phyloP scores from a whole-genome alignment of 35 echinoderm and acorn worm species.

The Patiria miniata region DNA sequence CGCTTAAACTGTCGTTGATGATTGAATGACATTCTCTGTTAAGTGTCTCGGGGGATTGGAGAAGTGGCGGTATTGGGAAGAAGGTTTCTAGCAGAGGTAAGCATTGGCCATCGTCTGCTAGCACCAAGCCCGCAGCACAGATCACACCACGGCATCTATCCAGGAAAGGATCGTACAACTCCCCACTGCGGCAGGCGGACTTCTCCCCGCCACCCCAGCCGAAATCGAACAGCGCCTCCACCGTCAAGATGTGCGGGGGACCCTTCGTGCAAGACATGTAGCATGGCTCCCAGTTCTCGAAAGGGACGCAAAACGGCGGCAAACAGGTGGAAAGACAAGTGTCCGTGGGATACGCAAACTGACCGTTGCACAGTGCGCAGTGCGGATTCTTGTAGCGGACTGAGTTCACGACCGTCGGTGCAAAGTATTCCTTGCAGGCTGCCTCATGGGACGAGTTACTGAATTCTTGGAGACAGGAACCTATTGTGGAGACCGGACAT shows the following conservation, averaged over 20 bases:
- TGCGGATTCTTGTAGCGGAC: constrained; percentile 41
- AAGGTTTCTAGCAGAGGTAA: too few relatives aligned
- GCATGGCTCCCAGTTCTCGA: background rate
- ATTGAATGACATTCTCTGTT: too few relatives aligned
- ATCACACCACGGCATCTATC: background rate
- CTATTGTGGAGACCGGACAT: background rate
- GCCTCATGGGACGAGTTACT: background rate
- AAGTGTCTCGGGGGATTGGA: too few relatives aligned
- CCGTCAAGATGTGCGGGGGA: background rate
- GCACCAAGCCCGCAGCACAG: background rate
- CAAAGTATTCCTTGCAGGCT: constrained; percentile 36
- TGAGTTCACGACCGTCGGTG: background rate
- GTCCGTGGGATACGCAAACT: background rate
- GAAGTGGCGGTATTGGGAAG: too few relatives aligned
- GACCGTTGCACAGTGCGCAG: constrained; percentile 33
- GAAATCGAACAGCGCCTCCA: constrained; percentile 7
- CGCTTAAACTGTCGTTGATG: too few relatives aligned
- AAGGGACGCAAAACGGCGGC: background rate
- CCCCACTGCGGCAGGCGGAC: constrained; percentile 1
- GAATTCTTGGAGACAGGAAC: background rate
- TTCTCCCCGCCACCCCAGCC: background rate
- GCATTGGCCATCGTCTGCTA: background rate
- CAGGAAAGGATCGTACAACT: constrained; percentile 66
- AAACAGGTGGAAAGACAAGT: background rate
- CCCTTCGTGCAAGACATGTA: too few relatives aligned